Percentiles rank a stretch among this genome's conserved stretches.
phyloP scores from a whole-genome alignment of 2,888 invertebrate species.

The Spilarctia lutea region DNA sequence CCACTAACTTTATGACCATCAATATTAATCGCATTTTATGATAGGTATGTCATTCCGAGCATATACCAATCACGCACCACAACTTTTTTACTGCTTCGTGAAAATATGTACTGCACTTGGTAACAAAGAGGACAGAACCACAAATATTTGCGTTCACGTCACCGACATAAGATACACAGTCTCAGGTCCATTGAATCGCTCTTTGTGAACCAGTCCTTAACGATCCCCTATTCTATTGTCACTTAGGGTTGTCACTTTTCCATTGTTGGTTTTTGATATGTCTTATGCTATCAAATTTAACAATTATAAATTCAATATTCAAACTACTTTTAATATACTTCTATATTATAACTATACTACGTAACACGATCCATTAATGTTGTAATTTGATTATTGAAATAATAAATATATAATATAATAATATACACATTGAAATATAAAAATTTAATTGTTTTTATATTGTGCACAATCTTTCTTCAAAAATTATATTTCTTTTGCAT shows the following conservation, averaged over 20 bases:
- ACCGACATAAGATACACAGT: constrained; percentile 68
- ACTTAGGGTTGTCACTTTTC: constrained; percentile 8
- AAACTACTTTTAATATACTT: too few relatives aligned
- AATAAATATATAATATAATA: too few relatives aligned
- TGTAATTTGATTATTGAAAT: too few relatives aligned
- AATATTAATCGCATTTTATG: not conserved
- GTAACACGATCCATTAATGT: too few relatives aligned
- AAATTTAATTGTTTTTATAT: too few relatives aligned
- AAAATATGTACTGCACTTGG: not conserved
- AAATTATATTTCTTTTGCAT: too few relatives aligned
- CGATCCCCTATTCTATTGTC: constrained; percentile 41
- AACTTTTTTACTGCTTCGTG: not conserved
- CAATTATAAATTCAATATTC: too few relatives aligned
- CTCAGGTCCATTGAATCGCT: constrained; percentile 65
- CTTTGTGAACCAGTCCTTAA: constrained; percentile 65
- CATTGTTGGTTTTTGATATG: not conserved
- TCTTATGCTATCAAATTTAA: not conserved
- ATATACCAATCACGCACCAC: constrained; percentile 17
- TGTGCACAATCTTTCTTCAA: too few relatives aligned
- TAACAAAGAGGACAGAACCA: constrained; percentile 50
- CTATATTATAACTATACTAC: too few relatives aligned
- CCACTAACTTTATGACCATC: not conserved
- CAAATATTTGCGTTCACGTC: constrained; percentile 66
- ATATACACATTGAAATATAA: too few relatives aligned
- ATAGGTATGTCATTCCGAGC: constrained; percentile 49